Base-by-base conservation (phyloP, 2,797 vertebrate genomes). In the Apodemus agrarius region DNA sequence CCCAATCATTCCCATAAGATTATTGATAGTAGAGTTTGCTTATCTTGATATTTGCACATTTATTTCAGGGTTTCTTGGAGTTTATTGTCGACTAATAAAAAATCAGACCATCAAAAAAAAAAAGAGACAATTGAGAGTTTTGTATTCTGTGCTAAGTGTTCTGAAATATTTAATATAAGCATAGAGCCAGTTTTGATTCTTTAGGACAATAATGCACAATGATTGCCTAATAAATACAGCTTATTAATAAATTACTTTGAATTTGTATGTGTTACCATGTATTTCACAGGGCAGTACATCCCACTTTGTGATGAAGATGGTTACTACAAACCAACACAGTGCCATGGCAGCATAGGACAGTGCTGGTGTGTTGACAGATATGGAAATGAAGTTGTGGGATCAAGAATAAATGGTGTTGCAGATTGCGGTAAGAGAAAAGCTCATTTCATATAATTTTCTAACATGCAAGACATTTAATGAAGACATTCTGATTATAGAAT, bases 281-380 rank as follows among this genome's bases (percentile, higher is more conserved):
- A 10, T 74, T 43, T 92, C 89, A 21, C 89, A 99, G 99, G 99
- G 29, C 98, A 98, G 65, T 99, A 99, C 90, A 96, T 99, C 34
- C 99, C 99, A 21, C 97, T 98, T 22, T 99, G 99, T 98, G 99
- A 99, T 96, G 98, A 99, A 95, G 99, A 99, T 85, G 99, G 99
- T 0, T 99, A 99, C 94, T 99, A 99, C 94, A 99, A 98, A 93
- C 98, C 99, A 86, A 98, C 98, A 0, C 99, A 99, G 81, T 99
- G 99, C 93, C 99, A 99, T 6, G 98, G 98, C 11, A 98, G 98
- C 34, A 21, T 95, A 0, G 99, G 99, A n/a, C 99, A 99, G 90
- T 99, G 99, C 98, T 99, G 99, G 99, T 99, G 99, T 95, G 99
- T 99, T 54, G 99, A 99, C 96, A 99, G 99, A 97, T 99, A 99